Evolutionary conservation across 2,888 invertebrate species (phyloP).

Genomic region (Arctia plantaginis): DNA sequence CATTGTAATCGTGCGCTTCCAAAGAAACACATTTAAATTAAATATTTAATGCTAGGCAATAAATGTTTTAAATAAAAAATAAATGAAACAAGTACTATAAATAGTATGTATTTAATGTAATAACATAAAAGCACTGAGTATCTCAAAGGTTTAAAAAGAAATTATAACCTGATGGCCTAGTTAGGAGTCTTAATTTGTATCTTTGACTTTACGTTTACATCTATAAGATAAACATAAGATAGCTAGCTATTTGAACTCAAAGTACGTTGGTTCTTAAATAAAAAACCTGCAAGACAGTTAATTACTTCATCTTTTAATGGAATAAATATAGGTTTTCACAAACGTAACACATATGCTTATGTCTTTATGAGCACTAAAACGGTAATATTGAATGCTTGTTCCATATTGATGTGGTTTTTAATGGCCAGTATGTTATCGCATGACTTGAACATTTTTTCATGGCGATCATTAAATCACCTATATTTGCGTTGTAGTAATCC

Average conservation of each 20-base stretch:
- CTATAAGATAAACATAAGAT: neutral
- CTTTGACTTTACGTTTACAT: neutral
- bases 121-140: neutral
- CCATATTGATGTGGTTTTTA: slow-evolving; percentile 61
- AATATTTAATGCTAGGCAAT: neutral
- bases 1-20: neutral
- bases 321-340: slow-evolving; percentile 11
- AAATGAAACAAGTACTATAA: neutral
- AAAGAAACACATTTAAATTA: neutral
- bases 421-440: slow-evolving; percentile 59
- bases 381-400: slow-evolving; percentile 62
- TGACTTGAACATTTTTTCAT: slow-evolving; percentile 61
- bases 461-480: slow-evolving; percentile 46
- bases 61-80: neutral
- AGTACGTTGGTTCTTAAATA: neutral
- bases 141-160: neutral
- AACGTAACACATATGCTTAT: slow-evolving; percentile 1
- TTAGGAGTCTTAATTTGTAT: neutral
- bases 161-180: no score
- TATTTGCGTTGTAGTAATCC: slow-evolving; percentile 50
- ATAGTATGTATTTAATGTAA: neutral
- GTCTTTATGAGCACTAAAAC: slow-evolving; percentile 47
- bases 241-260: slow-evolving; percentile 7
- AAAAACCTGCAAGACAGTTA: neutral
- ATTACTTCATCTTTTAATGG: neutral